Base-by-base conservation (phyloP, 2,888 invertebrate species). In the Aphodius granarius region DNA sequence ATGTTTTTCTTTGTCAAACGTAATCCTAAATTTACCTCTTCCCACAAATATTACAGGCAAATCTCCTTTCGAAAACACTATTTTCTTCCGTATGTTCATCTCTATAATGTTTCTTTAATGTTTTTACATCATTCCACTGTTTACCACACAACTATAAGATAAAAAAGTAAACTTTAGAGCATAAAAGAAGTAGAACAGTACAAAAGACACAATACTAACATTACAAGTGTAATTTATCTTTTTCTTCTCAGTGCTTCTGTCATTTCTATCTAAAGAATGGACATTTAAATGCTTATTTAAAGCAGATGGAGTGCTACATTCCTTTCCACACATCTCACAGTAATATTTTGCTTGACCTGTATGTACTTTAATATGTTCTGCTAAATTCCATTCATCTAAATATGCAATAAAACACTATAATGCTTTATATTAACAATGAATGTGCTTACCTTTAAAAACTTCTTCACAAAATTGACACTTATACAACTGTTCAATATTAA, bases 401-500 rank as follows among this genome's bases (percentile, higher is more conserved):
- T 79, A 75, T 70, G 23, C 72, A 72, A 21, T 5, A 9, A 0
- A 63, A 16, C 16, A 63, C 2, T 13, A 68, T 13, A 63, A 21
- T 70, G 62, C 20, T 6, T 72, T 19, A 74, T 68, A 19, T 16
- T 16, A 70, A 21, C 17, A 17, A 18, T 64, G 13, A 17, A 22
- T n/a, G n/a, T n/a, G n/a, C n/a, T n/a, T 82, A 85, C 86, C 86
- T 82, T 86, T 84, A 79, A 85, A 86, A 43, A 84, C 83, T 75
- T 84, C 83, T 75, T 85, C 85, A 79, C 87, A 87, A 81, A 85
- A 86, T 73, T 87, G 85, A 75, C 86, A 87, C 76, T 86, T 85
- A 75, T 83, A 86, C 17, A 86, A 79, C 73, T 83, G 80, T 64
- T 82, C 83, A 63, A 86, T 80, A 80, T 80, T 83, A 78, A 86